Evolutionary conservation across 64 coral and sea anemone species (phyloP).

Genomic region (Montipora foliosa): DNA sequence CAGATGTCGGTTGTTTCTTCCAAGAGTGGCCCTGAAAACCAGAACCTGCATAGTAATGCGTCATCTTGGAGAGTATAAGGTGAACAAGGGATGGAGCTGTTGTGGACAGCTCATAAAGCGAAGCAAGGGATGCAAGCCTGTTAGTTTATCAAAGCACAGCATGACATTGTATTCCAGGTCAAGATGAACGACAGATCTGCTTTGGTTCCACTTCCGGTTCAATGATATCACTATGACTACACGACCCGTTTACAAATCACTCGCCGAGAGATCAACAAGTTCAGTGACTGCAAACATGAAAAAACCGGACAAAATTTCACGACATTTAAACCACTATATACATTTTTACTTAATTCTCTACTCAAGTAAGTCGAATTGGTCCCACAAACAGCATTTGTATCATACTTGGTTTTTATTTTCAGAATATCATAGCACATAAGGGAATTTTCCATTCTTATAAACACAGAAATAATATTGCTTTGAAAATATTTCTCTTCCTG

Average conservation of each 20-base stretch:
- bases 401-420: no score
- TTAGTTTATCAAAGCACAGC: conserved; percentile 75
- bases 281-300: no score
- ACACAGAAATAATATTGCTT: no score
- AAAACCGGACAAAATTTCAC: neutral
- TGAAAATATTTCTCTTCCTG: no score
- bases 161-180: conserved; percentile 20
- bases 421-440: no score
- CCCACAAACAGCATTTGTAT: no score
- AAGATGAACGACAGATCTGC: neutral
- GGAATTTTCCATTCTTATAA: no score
- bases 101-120: conserved; percentile 90
- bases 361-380: no score
- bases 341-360: no score
- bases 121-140: conserved; percentile 89
- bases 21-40: conserved; percentile 84
- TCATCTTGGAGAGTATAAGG: conserved; percentile 83
- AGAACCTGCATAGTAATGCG: conserved; percentile 91
- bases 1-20: conserved; percentile 86
- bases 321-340: neutral
- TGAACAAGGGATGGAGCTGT: conserved; percentile 90
- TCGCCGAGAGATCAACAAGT: no score
- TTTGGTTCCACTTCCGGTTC: no score
- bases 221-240: neutral
- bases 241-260: no score